phyloP scores from a whole-genome alignment of 2,113 vertebrate genomes.

The Progne subis region DNA sequence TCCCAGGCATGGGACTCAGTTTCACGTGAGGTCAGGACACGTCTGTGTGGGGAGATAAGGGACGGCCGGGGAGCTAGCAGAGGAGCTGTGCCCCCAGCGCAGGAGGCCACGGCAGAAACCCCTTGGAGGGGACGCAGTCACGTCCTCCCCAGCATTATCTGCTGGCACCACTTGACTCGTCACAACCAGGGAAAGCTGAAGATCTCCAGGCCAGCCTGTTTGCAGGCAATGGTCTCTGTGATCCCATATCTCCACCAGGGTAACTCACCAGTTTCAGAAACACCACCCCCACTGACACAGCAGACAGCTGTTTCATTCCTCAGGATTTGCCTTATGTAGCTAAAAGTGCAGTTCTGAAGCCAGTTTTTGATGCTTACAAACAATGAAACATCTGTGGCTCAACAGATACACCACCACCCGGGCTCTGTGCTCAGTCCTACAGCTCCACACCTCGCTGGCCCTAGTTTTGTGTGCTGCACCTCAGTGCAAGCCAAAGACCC shows the following conservation, averaged over 20 bases:
- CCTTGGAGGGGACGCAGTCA: not conserved
- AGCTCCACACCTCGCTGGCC: fast-evolving
- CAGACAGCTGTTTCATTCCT: not conserved
- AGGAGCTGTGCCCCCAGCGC: not conserved
- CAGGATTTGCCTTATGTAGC: not conserved
- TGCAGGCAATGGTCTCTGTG: not conserved
- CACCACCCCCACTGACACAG: not conserved
- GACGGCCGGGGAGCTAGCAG: fast-evolving
- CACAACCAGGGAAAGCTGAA: not conserved
- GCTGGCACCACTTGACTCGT: not conserved
- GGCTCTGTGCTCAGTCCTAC: not conserved
- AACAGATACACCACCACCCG: fast-evolving
- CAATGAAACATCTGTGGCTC: not conserved
- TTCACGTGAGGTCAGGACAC: not conserved
- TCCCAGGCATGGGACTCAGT: not conserved
- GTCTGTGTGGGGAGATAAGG: constrained; percentile 34
- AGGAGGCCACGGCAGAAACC: not conserved
- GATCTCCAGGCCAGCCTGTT: not conserved
- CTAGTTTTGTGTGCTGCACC: not conserved
- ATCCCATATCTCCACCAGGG: not conserved
- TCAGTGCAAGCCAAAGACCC: not conserved
- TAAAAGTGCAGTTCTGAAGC: not conserved
- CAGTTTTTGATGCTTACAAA: not conserved
- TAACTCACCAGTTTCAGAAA: not conserved
- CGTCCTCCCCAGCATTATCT: not conserved